Conservation (phyloP, 2,113 vertebrate genomes). For the Upupa epops region DNA sequence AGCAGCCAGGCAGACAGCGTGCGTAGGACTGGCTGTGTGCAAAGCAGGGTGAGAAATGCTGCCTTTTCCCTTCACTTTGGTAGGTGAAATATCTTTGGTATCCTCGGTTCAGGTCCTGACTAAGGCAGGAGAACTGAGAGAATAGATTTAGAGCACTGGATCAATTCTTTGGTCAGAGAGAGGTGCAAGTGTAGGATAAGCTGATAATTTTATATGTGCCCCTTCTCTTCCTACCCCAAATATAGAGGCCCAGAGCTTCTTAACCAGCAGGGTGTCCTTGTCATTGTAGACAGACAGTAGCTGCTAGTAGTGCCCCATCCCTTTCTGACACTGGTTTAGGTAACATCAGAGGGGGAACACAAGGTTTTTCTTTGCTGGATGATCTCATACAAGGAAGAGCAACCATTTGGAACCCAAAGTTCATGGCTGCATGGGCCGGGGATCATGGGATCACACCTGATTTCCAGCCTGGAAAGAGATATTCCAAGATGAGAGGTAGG, state of each 20-base stretch:
- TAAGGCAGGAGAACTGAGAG: background rate
- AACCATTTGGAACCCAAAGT: background rate
- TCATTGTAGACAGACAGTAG: background rate
- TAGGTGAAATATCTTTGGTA: background rate
- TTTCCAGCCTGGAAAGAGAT: too few relatives aligned
- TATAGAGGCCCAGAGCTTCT: background rate
- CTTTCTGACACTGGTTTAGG: rapidly evolving
- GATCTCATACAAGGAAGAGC: background rate
- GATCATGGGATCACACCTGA: background rate
- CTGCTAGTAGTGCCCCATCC: background rate
- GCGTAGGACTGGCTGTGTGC: background rate
- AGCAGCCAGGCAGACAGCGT: background rate
- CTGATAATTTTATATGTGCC: background rate
- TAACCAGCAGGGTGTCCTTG: background rate
- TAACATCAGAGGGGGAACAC: background rate
- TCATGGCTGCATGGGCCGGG: background rate
- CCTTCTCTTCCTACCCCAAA: background rate
- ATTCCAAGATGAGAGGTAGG: too few relatives aligned
- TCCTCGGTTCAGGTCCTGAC: background rate
- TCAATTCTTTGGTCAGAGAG: background rate
- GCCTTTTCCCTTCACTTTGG: background rate
- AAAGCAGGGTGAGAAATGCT: background rate
- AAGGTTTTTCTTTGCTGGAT: background rate
- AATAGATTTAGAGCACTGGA: background rate
- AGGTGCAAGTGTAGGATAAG: background rate